Base-by-base conservation (phyloP, 2,888 invertebrate species). In the Ctena decussata region DNA sequence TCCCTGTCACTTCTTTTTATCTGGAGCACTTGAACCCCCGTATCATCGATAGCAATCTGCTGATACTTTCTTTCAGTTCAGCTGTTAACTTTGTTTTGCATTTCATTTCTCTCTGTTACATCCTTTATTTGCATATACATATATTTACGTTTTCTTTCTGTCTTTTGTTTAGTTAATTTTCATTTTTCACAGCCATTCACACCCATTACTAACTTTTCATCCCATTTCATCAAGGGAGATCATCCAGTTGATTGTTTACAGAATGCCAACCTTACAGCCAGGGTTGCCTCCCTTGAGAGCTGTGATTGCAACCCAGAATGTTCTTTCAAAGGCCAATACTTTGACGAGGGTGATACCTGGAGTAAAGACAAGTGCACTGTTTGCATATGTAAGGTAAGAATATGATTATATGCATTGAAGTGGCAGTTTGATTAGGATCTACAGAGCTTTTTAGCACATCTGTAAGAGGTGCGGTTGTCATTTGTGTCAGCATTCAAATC, bases 341-440 rank as follows among this genome's bases (percentile, higher is more conserved):
- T 89, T 85, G 82, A 84, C 27, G 92, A 94, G 39, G 93, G 93
- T 49, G 90, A 93, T n/a, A 91, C 88, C 12, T 94, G 94, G 94
- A 84, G 85, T 24, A 87, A 89, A 37, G 93, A 93, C 77, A 79
- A 86, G 30, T 94, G 94, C 85, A 92, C 92, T 8, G 88, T 91
- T 24, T 94, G 94, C 81, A 86, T 88, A 39, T 94, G 94, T 89
- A 79, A 89, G 92, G 94, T 94, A 81, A 79, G 91, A 65, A 57
- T n/a, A n/a, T n/a, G n/a, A n/a, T n/a, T n/a, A n/a, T n/a, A n/a
- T n/a, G n/a, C n/a, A n/a, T n/a, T n/a, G n/a, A n/a, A n/a, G n/a
- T n/a, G n/a, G n/a, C n/a, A n/a, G n/a, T n/a, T n/a, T n/a, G n/a
- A n/a, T n/a, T n/a, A n/a, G n/a, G n/a, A n/a, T n/a, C n/a, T n/a